Percentiles rank a stretch among this genome's conserved stretches.
Evolutionary conservation across 2,113 vertebrate species (phyloP).

Genomic region (Callocephalon fimbriatum): DNA sequence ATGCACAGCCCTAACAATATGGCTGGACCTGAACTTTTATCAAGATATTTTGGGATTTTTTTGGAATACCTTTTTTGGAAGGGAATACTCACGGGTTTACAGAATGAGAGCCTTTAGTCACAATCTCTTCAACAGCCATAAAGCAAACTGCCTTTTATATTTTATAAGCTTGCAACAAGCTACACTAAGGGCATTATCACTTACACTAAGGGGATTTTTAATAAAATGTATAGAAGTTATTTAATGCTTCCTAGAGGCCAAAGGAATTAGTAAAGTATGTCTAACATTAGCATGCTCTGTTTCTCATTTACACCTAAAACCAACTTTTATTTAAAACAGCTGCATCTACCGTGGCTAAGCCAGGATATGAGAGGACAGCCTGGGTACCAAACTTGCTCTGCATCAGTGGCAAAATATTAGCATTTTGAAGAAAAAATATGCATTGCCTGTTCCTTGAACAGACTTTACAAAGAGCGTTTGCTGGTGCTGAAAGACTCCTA

Average conservation of each 20-base stretch:
- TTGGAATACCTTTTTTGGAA: not conserved
- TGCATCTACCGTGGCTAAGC: not conserved
- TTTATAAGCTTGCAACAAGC: not conserved
- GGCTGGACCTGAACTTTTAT: not conserved
- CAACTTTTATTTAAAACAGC: not conserved
- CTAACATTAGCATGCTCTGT: not conserved
- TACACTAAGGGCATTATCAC: not conserved
- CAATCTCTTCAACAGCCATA: not conserved
- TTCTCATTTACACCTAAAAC: not conserved
- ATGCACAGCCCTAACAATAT: not conserved
- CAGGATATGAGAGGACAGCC: not conserved
- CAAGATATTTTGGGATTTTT: not conserved
- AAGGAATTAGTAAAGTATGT: not conserved
- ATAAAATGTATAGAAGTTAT: not conserved
- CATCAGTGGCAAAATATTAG: not conserved
- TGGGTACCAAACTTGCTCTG: not conserved
- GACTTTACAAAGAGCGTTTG: not conserved
- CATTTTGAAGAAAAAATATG: rapidly evolving
- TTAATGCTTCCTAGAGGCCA: not conserved
- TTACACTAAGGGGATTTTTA: not conserved
- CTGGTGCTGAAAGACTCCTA: not conserved
- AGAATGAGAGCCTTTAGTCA: not conserved
- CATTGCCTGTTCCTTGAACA: not conserved
- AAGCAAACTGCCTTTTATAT: not conserved
- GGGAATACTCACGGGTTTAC: not conserved